Evolutionary conservation across 2,797 vertebrate species (phyloP).

Genomic region (Aulostomus chinensis): DNA sequence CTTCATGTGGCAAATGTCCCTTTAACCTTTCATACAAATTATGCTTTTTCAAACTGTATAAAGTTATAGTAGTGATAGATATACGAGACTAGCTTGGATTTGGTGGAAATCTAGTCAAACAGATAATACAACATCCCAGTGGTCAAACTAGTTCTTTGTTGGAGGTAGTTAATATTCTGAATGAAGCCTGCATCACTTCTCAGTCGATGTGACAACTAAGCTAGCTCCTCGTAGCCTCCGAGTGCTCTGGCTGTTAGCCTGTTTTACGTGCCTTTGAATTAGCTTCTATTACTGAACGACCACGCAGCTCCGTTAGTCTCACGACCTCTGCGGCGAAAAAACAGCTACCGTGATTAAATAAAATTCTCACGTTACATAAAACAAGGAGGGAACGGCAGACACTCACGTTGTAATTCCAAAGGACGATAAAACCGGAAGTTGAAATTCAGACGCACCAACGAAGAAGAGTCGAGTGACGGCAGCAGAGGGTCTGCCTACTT

Average conservation of each 20-base stretch:
- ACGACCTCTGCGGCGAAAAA: too few species aligned
- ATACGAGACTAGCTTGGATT: rapidly evolving
- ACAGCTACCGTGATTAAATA: rapidly evolving
- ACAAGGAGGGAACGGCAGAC: neutral
- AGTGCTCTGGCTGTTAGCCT: neutral
- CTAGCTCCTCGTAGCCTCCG: slow-evolving; percentile 17
- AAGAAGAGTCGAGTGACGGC: slow-evolving; percentile 35
- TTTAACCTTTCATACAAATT: slow-evolving; percentile 47
- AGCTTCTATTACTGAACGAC: rapidly evolving
- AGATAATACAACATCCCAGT: too few species aligned
- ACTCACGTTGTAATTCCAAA: slow-evolving; percentile 79
- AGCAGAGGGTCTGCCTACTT: slow-evolving; percentile 24
- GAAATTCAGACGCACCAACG: slow-evolving; percentile 11
- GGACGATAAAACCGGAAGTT: slow-evolving; percentile 68
- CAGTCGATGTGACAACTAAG: slow-evolving; percentile 11
- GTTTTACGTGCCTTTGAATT: too few species aligned
- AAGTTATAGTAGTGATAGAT: neutral
- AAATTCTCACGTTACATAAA: neutral
- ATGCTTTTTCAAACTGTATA: slow-evolving; percentile 19
- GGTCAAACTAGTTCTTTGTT: too few species aligned
- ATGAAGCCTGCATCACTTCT: slow-evolving; percentile 7
- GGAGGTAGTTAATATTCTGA: neutral
- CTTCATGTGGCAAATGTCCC: too few species aligned
- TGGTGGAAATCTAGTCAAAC: rapidly evolving
- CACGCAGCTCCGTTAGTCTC: neutral